A percentile compares a stretch with the other conserved stretches of the same genome.
Evolutionary conservation across 2,797 vertebrate genomes (phyloP).

Genomic region (Tapera naevia): DNA sequence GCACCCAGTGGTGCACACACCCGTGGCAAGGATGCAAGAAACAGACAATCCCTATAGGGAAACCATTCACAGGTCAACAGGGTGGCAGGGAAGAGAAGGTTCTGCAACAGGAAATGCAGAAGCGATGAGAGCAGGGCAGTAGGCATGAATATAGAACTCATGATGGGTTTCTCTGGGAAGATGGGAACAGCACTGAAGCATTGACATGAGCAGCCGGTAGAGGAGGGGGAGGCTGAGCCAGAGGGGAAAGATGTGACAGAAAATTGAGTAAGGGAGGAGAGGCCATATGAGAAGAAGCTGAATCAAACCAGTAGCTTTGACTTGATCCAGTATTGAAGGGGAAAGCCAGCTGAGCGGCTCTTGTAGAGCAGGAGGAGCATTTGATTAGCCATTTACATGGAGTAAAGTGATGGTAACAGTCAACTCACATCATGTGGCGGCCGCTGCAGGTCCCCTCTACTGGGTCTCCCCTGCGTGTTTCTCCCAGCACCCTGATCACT

Average conservation of each 20-base stretch:
- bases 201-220: fast-evolving
- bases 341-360: not conserved
- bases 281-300: not conserved
- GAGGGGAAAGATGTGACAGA: not conserved
- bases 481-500: not conserved
- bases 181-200: not conserved
- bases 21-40: not conserved
- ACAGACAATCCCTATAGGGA: fast-evolving
- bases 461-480: not conserved
- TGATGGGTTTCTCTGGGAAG: not conserved
- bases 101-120: not conserved
- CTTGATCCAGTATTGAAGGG: not conserved
- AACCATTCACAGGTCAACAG: not conserved
- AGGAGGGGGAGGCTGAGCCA: not conserved
- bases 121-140: fast-evolving
- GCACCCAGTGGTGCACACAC: not conserved
- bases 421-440: fast-evolving
- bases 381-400: not conserved
- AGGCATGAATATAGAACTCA: not conserved
- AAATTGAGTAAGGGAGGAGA: not conserved
- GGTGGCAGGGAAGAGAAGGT: not conserved
- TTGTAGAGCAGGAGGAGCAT: not conserved
- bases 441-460: not conserved
- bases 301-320: not conserved
- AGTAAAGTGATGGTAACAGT: not conserved